These are phyloP conservation scores for Pyrgilauda ruficollis DNA, from an alignment of 2,113 vertebrate genomes.

Conservation along the genomic window DNA sequence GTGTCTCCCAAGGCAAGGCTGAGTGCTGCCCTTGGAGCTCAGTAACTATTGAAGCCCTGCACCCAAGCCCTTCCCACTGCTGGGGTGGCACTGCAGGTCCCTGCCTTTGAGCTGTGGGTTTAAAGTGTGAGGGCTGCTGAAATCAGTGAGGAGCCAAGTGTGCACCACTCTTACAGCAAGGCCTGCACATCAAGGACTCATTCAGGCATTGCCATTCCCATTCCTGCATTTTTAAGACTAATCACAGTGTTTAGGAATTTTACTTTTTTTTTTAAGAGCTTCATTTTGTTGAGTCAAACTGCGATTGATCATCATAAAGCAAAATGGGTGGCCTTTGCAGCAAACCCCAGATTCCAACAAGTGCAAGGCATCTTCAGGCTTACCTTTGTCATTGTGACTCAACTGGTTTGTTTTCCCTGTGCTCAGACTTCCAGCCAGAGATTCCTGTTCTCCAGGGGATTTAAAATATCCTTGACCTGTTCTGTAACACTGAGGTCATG, in stretches of 20 bases:
- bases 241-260: neutral
- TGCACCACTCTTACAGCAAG: neutral
- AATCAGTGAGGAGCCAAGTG: neutral
- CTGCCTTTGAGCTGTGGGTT: neutral
- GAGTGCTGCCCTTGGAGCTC: neutral
- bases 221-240: neutral
- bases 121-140: neutral
- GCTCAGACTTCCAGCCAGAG: neutral
- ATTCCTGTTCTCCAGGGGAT: neutral
- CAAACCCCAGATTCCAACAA: neutral
- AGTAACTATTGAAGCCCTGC: slow-evolving; percentile 5
- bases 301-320: neutral
- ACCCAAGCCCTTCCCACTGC: neutral
- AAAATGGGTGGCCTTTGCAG: neutral
- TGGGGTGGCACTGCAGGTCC: neutral
- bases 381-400: neutral
- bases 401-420: neutral
- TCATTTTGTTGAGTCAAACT: neutral
- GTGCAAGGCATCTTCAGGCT: neutral
- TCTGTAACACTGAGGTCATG: neutral
- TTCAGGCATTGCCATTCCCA: neutral
- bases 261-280: neutral
- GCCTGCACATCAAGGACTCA: neutral
- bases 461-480: neutral
- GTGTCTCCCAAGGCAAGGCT: slow-evolving; percentile 41